These are phyloP conservation scores for Formicarius rufipectus DNA, from an alignment of 2,113 vertebrate species.

Conservation along the genomic window DNA sequence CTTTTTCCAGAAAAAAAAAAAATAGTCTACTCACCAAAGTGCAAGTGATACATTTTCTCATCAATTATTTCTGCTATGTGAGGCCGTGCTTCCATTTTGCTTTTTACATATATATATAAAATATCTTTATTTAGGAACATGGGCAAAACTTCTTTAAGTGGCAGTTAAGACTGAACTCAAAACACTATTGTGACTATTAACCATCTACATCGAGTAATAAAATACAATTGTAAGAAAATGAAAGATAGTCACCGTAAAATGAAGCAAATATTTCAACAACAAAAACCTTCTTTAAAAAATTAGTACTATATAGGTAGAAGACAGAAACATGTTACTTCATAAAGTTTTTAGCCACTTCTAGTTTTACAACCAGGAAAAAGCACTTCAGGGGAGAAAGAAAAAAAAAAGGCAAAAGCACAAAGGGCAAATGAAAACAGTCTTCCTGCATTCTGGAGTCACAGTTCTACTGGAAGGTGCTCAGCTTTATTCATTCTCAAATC, in stretches of 20 bases:
- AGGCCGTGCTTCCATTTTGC: not conserved
- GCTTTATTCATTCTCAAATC: slow-evolving; percentile 86
- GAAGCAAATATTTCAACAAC: not conserved
- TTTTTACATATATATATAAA: not conserved
- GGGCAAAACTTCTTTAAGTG: not conserved
- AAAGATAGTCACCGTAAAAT: not conserved
- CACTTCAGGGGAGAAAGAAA: not conserved
- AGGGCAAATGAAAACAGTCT: not conserved
- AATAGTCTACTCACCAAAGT: not conserved
- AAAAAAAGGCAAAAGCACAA: not conserved
- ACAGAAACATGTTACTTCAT: not conserved
- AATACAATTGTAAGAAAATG: not conserved
- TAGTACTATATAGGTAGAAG: not conserved
- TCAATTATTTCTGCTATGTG: not conserved
- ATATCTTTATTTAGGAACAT: slow-evolving; percentile 6
- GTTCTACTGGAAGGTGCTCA: not conserved
- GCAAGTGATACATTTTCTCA: not conserved
- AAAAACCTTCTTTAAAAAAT: not conserved
- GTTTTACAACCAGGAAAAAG: not conserved
- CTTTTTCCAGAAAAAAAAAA: not conserved
- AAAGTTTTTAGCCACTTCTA: not conserved
- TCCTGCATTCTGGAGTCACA: not conserved
- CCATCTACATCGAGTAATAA: not conserved
- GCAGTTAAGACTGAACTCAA: not conserved
- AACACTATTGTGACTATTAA: not conserved